Conservation (phyloP, 1,140 invertebrate genomes). For the Zaprionus ornatus region DNA sequence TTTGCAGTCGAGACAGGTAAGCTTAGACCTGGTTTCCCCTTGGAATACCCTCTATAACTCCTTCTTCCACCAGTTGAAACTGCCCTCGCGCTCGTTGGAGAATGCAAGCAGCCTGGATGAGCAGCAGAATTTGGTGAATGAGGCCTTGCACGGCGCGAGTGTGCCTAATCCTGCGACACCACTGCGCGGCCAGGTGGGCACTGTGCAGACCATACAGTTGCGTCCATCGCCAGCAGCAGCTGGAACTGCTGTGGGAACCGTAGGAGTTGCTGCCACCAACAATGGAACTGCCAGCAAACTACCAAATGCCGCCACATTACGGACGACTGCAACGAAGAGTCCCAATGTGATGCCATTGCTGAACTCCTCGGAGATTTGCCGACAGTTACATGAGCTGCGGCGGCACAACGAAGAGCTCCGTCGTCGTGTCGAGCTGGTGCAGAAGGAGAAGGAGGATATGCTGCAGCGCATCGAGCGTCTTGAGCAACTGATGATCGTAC, state of each 20-base stretch:
- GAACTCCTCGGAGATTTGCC: conserved; percentile 72
- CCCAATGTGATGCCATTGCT: conserved; percentile 71
- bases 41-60: neutral
- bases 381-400: conserved; percentile 73
- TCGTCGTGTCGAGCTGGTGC: conserved; percentile 51
- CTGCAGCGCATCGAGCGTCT: conserved; percentile 66
- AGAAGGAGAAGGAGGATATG: conserved; percentile 71
- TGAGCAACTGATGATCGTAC: conserved; percentile 67
- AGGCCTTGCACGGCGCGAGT: conserved; percentile 18
- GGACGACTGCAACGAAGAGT: conserved; percentile 41
- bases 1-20: conserved; percentile 66
- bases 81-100: conserved; percentile 29
- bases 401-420: conserved; percentile 76
- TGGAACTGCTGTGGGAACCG: conserved; percentile 9
- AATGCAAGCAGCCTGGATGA: conserved; percentile 44
- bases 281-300: conserved; percentile 50
- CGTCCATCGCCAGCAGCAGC: conserved; percentile 46
- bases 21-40: neutral
- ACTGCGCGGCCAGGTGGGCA: conserved; percentile 62
- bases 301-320: conserved; percentile 1
- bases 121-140: conserved; percentile 38
- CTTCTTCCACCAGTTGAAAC: conserved; percentile 43
- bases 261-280: conserved; percentile 14
- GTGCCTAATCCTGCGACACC: conserved; percentile 28
- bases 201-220: conserved; percentile 69